Percentiles rank a stretch among this genome's conserved stretches.
Conservation (phyloP, 2,113 vertebrate genomes). For the Anguilla rostrata region DNA sequence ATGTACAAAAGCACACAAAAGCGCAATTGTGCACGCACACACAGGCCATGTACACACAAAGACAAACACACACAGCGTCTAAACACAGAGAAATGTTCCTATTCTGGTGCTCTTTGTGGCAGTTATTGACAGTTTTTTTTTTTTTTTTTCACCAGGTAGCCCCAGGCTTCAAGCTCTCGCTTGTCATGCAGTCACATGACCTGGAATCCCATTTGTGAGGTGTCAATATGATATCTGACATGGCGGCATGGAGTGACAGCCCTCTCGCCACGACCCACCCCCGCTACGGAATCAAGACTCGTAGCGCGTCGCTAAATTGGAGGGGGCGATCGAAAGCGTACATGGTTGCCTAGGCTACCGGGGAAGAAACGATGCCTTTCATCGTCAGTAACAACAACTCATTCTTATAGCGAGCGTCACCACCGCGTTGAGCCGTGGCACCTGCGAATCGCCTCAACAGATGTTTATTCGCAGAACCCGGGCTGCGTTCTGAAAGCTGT, state of each 20-base stretch:
- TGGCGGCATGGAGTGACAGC: constrained; percentile 36
- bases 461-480: no score
- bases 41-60: neutral
- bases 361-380: neutral
- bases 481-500: no score
- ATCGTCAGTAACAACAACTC: neutral
- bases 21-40: no score
- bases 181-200: constrained; percentile 39
- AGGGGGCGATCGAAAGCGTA: neutral
- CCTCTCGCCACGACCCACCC: constrained; percentile 12
- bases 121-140: constrained; percentile 4
- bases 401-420: no score
- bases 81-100: neutral
- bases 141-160: constrained; percentile 23
- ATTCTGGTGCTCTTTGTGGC: neutral
- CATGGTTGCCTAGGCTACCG: neutral
- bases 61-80: neutral
- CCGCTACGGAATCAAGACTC: constrained; percentile 1
- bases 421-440: no score
- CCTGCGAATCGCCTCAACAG: no score
- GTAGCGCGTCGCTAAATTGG: constrained; percentile 24
- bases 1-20: neutral
- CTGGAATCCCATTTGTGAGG: constrained; percentile 46
- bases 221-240: constrained; percentile 53
- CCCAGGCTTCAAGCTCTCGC: constrained; percentile 36